phyloP scores from a whole-genome alignment of 2,888 invertebrate species.

The Amphipyra tragopoginis region DNA sequence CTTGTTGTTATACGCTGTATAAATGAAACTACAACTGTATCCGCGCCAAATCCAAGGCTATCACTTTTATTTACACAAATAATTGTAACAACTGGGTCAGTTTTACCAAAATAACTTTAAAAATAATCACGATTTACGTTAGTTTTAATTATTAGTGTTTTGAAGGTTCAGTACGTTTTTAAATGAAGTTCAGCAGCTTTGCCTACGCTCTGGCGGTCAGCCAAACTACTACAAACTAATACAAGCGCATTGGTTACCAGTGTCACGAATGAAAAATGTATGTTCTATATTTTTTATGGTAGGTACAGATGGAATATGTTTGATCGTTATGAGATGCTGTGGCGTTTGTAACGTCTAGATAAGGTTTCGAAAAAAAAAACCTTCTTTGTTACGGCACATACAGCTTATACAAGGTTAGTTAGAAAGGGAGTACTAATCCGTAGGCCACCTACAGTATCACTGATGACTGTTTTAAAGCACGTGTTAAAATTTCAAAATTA shows the following conservation, averaged over 20 bases:
- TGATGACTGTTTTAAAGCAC: too few relatives aligned
- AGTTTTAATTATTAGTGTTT: constrained; percentile 52
- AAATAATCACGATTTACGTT: constrained; percentile 46
- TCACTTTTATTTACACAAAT: constrained; percentile 12
- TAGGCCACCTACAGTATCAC: too few relatives aligned
- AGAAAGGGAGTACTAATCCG: too few relatives aligned
- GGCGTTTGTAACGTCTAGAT: too few relatives aligned
- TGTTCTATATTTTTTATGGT: constrained; percentile 34
- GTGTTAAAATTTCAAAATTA: too few relatives aligned
- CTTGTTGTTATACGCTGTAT: too few relatives aligned
- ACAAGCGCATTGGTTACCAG: constrained; percentile 55
- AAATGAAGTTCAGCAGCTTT: constrained; percentile 64
- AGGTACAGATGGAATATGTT: neutral
- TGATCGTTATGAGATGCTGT: neutral
- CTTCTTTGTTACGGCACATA: too few relatives aligned
- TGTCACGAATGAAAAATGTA: constrained; percentile 59
- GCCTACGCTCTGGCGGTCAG: constrained; percentile 58
- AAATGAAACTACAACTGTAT: neutral
- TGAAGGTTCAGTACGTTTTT: constrained; percentile 56
- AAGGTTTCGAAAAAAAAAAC: too few relatives aligned
- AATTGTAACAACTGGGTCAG: constrained; percentile 42
- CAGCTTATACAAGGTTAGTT: too few relatives aligned
- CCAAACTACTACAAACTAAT: constrained; percentile 59
- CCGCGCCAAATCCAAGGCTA: constrained; percentile 6
- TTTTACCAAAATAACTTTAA: constrained; percentile 35